Percentiles rank a stretch among this genome's conserved stretches.
Evolutionary conservation across 2,888 invertebrate species (phyloP).

Genomic region (Smittia aterrima): DNA sequence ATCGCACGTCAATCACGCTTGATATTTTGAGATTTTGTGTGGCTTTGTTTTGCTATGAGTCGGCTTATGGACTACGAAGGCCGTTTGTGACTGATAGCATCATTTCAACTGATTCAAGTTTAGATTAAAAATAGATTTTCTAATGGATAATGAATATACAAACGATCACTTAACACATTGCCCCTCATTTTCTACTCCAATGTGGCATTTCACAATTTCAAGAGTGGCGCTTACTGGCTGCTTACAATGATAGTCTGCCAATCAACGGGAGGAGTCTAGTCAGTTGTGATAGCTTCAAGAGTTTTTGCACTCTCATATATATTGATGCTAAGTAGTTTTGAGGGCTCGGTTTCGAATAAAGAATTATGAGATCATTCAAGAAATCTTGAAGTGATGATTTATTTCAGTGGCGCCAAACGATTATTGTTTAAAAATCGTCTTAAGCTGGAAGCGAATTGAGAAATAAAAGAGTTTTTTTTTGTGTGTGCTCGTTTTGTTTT

Average conservation of each 20-base stretch:
- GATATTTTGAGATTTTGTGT: background rate
- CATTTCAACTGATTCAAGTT: too few relatives aligned
- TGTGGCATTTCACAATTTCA: too few relatives aligned
- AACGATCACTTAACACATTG: too few relatives aligned
- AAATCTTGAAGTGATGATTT: slow-evolving; percentile 12
- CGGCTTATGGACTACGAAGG: slow-evolving; percentile 26
- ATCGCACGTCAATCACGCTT: slow-evolving; percentile 18
- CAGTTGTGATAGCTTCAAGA: background rate
- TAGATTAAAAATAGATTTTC: too few relatives aligned
- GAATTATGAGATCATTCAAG: background rate
- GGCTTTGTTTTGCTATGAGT: background rate
- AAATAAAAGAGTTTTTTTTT: background rate
- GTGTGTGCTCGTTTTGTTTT: background rate
- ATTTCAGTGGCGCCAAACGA: slow-evolving; percentile 11
- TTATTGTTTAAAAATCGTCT: background rate
- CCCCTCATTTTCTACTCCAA: too few relatives aligned
- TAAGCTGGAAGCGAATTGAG: background rate
- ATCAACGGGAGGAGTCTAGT: background rate
- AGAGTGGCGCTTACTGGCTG: slow-evolving; percentile 16
- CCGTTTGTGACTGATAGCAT: background rate
- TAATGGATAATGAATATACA: too few relatives aligned
- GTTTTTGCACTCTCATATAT: background rate
- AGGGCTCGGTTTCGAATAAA: background rate
- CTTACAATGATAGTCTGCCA: background rate
- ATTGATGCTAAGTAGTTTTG: background rate